A percentile compares a stretch with the other conserved stretches of the same genome.
These are phyloP conservation scores for Patella ulyssiponensis DNA, from an alignment of 2,888 invertebrate species.

Conservation along the genomic window DNA sequence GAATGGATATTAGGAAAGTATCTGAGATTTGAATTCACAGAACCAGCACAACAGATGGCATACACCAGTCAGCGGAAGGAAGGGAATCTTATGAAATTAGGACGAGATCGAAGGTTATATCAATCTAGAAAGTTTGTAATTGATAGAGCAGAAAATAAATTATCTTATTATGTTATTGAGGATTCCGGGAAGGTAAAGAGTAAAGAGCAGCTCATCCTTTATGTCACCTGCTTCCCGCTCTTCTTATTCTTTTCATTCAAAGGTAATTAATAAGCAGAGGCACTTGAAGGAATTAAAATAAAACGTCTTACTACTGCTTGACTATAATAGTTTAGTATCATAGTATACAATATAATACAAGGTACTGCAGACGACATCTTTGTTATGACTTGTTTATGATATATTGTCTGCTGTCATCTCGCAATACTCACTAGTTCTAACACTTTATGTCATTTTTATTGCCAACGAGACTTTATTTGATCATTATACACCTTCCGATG, in stretches of 20 bases:
- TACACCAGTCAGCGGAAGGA: slow-evolving; percentile 82
- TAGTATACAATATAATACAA: too few species aligned
- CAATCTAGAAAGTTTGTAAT: slow-evolving; percentile 87
- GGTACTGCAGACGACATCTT: too few species aligned
- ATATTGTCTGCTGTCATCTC: too few species aligned
- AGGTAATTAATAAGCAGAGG: slow-evolving; percentile 1
- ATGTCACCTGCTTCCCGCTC: slow-evolving; percentile 11
- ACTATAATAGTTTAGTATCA: too few species aligned
- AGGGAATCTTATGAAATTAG: slow-evolving; percentile 89
- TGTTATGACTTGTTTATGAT: too few species aligned
- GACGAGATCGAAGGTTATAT: slow-evolving; percentile 88
- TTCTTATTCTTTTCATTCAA: slow-evolving; percentile 4
- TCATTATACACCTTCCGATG: too few species aligned
- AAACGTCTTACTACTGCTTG: too few species aligned
- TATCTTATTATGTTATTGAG: slow-evolving; percentile 78
- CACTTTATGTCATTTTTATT: too few species aligned
- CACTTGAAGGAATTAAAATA: too few species aligned
- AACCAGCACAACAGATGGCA: slow-evolving; percentile 81
- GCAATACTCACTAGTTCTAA: too few species aligned
- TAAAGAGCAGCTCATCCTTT: slow-evolving; percentile 8
- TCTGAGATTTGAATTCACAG: slow-evolving; percentile 88
- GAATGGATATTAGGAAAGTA: slow-evolving; percentile 95
- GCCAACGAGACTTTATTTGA: too few species aligned
- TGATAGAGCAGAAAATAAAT: slow-evolving; percentile 84
- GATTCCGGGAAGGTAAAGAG: slow-evolving; percentile 39